These are phyloP conservation scores for Neosilurus hyrtlii DNA, from an alignment of 2,797 vertebrate species.

Conservation along the genomic window DNA sequence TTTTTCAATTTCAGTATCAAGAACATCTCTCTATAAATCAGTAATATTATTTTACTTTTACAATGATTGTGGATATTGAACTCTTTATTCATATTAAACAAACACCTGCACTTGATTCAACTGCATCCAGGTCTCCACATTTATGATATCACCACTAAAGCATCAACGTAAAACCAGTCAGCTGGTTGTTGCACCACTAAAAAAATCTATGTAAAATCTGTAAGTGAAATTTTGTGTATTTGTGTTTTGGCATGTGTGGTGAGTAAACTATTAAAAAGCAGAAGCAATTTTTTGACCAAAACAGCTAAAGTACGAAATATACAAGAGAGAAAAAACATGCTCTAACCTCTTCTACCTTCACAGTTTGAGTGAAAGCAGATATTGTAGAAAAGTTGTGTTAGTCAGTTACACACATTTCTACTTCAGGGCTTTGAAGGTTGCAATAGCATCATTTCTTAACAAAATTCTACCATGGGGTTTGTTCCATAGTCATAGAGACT, in stretches of 20 bases:
- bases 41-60: background rate
- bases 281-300: too few species aligned
- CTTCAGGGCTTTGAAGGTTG: too few species aligned
- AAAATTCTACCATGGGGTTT: too few species aligned
- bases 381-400: too few species aligned
- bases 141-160: background rate
- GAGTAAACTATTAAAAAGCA: background rate
- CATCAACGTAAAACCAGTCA: slow-evolving; percentile 4
- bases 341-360: too few species aligned
- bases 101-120: background rate
- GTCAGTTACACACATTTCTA: too few species aligned
- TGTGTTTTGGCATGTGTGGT: background rate
- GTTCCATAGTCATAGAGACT: too few species aligned
- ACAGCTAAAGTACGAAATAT: too few species aligned
- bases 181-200: background rate
- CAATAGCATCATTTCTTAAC: too few species aligned
- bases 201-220: slow-evolving; percentile 6
- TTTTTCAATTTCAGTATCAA: background rate
- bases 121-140: background rate
- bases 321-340: too few species aligned
- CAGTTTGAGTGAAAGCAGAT: too few species aligned
- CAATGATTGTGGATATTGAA: background rate
- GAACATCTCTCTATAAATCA: background rate
- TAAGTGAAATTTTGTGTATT: background rate
- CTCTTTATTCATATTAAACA: slow-evolving; percentile 4